phyloP scores from a whole-genome alignment of 2,888 invertebrate species.

The Octonoba sinensis region DNA sequence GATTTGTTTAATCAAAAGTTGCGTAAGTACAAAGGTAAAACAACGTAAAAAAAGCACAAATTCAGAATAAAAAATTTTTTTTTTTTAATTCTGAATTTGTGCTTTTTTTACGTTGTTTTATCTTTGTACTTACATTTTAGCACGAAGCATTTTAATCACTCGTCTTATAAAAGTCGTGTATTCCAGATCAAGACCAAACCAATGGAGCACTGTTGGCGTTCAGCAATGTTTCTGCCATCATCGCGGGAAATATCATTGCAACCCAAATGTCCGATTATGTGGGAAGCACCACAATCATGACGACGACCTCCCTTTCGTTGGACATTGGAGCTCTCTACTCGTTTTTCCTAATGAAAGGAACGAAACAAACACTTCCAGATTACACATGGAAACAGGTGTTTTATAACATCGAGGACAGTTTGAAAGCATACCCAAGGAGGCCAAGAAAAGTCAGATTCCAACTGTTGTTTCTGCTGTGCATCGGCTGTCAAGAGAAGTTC shows the following conservation, averaged over 20 bases:
- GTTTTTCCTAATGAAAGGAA: conserved; percentile 25
- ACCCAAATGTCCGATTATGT: conserved; percentile 10
- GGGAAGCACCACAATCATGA: conserved; percentile 19
- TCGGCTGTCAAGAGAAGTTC: conserved; percentile 8
- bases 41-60: too few species aligned
- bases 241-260: conserved; percentile 26
- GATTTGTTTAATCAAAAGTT: too few species aligned
- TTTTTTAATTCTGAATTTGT: too few species aligned
- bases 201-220: conserved; percentile 36
- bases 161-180: neutral
- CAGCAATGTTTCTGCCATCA: conserved; percentile 13
- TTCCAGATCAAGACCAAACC: conserved; percentile 12
- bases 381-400: conserved; percentile 4
- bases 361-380: neutral
- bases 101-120: too few species aligned
- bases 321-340: neutral
- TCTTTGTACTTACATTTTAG: too few species aligned
- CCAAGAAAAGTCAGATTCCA: conserved; percentile 33
- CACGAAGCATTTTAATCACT: neutral
- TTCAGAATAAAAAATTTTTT: too few species aligned
- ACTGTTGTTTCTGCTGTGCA: conserved; percentile 28
- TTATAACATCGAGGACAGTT: conserved; percentile 44
- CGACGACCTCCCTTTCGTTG: conserved; percentile 3
- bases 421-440: conserved; percentile 24
- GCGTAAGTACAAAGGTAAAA: too few species aligned